A percentile compares a stretch with the other conserved stretches of the same genome.
Conservation (phyloP, 2,888 invertebrate genomes). For the Scaptomyza tumidula region DNA sequence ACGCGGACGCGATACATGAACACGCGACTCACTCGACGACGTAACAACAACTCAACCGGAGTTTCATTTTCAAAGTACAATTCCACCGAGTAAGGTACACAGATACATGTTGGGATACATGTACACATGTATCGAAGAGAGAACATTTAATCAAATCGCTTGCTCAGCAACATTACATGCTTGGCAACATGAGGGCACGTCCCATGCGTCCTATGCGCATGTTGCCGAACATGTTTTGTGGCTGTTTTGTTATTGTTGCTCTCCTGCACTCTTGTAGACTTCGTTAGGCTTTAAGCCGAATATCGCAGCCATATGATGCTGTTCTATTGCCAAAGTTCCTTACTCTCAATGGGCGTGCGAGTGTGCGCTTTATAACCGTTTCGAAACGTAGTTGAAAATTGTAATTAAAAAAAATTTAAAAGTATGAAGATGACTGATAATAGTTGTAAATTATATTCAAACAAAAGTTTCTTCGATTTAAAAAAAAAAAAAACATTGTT, state of each 20-base stretch:
- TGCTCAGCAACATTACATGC: constrained; percentile 7
- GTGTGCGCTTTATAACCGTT: constrained; percentile 33
- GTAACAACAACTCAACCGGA: constrained; percentile 61
- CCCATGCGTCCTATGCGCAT: constrained; percentile 24
- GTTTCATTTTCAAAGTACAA: constrained; percentile 38
- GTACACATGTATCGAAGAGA: constrained; percentile 28
- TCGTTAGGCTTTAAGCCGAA: constrained; percentile 1
- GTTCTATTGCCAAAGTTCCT: constrained; percentile 37
- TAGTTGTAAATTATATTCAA: neutral
- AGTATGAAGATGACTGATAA: neutral
- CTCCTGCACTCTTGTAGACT: constrained; percentile 1
- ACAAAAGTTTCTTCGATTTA: neutral
- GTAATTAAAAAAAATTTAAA: neutral
- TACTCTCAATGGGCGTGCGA: constrained; percentile 46
- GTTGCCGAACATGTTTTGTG: constrained; percentile 23
- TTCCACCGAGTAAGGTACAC: constrained; percentile 10
- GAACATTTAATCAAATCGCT: constrained; percentile 15
- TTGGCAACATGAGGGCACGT: constrained; percentile 22
- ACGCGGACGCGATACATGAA: constrained; percentile 52
- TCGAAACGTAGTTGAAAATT: neutral
- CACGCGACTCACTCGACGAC: constrained; percentile 62
- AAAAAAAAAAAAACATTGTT: neutral
- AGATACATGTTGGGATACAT: constrained; percentile 48
- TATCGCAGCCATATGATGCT: constrained; percentile 4
- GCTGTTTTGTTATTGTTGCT: constrained; percentile 46